Evolutionary conservation across 2,113 vertebrate species (phyloP), one percentile per base, ranked within the genome.

Genomic region (Microcebus tavaratra): DNA sequence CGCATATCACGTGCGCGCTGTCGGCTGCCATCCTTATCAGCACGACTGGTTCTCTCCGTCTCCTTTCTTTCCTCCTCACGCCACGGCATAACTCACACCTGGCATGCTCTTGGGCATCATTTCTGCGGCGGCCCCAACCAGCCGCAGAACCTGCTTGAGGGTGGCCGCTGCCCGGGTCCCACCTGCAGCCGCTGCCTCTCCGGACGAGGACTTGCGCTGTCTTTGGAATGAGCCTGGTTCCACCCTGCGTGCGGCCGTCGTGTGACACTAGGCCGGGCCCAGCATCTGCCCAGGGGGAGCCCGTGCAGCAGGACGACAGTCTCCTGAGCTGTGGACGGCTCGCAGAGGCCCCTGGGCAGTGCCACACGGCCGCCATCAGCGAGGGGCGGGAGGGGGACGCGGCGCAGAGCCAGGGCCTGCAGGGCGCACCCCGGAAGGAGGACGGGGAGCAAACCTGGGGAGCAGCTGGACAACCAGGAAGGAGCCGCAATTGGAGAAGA

Each of bases 201-300:
- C 29, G 50, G 68, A 53, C 18, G 6, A 7, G 48, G 84, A 88
- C n/a, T 86, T 23, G 5, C 23, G 12, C 8, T 68, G 12, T 59
- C 55, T 94, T 91, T 70, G 57, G 55, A 50, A 83, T 27, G 73
- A 76, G 36, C 86, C 63, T 7, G n/a, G 50, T 70, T 11, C 48
- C 48, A 48, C 39, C n/a, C 9, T 29, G 21, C 3, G 27, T 42
- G 10, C 34, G 57, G 68, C 48, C 3, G 5, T 8, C 15, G 25
- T 20, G 36, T 27, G 36, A 50, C 31, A 39, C 3, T 3, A 39
- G 59, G 2, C 7, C 21, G 0, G 0, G 29, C 1, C 55, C 29
- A 23, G 29, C 1, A 7, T 53, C 50, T 73, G 3, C 4, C 50
- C 15, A 15, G 5, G 34, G 11, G 39, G 36, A 27, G 29, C 29